A percentile compares a stretch with the other conserved stretches of the same genome.
phyloP scores from a whole-genome alignment of 1,140 invertebrate species.

The honey bee (Apis mellifera) region Amel_HAv3.1 CM009933.2:5356501-5357000 shows the following conservation, averaged over 20 bases:
- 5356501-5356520: not conserved
- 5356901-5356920: not conserved
- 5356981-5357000: not conserved
- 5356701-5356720: too few relatives aligned
- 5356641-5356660: too few relatives aligned
- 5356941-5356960: not conserved
- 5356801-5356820: not conserved
- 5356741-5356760: not conserved
- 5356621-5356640: not conserved
- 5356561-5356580: not conserved
- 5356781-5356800: not conserved
- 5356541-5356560: not conserved
- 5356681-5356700: too few relatives aligned
- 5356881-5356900: too few relatives aligned
- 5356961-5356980: not conserved
- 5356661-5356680: too few relatives aligned
- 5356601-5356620: not conserved
- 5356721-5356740: too few relatives aligned
- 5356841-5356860: too few relatives aligned
- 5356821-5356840: too few relatives aligned
- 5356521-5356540: conserved; percentile 4
- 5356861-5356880: too few relatives aligned
- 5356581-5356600: not conserved
- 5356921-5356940: not conserved
- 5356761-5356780: not conserved